Conservation (phyloP, 2,113 vertebrate species). For the Pandion haliaetus region DNA sequence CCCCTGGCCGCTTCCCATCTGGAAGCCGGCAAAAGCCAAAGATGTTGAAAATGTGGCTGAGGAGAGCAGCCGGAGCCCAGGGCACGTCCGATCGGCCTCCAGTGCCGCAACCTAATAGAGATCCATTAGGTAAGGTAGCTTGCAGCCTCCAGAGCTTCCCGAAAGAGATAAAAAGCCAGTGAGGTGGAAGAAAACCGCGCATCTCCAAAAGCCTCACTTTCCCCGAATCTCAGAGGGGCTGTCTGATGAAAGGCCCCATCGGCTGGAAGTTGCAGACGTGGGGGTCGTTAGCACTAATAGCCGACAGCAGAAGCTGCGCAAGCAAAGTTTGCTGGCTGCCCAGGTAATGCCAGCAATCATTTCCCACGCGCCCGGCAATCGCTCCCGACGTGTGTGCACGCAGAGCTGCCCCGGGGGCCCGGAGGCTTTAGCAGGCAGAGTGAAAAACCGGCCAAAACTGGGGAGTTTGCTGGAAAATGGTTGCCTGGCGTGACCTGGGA, state of each 20-base stretch:
- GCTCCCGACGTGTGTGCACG: not conserved
- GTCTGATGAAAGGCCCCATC: not conserved
- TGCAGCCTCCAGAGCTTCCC: not conserved
- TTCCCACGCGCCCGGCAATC: not conserved
- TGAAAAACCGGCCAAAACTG: not conserved
- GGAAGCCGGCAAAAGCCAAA: not conserved
- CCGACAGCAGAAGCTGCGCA: not conserved
- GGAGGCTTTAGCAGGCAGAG: not conserved
- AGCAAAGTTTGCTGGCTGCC: constrained; percentile 34
- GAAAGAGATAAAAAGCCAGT: constrained; percentile 10
- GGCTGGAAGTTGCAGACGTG: not conserved
- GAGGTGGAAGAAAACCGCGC: not conserved
- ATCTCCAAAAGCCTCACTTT: not conserved
- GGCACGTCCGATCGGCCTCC: not conserved
- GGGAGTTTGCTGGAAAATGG: not conserved
- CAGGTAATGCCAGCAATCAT: constrained; percentile 22
- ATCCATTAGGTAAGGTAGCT: constrained; percentile 34
- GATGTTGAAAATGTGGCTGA: not conserved
- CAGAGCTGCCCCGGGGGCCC: not conserved
- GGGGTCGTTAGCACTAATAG: not conserved
- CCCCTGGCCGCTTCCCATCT: not conserved
- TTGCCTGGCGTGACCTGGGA: not conserved
- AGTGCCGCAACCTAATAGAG: not conserved
- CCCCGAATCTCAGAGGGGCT: not conserved
- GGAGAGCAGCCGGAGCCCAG: not conserved